Base-by-base conservation (phyloP, 2,797 vertebrate species). In the Garrulus glandarius region DNA sequence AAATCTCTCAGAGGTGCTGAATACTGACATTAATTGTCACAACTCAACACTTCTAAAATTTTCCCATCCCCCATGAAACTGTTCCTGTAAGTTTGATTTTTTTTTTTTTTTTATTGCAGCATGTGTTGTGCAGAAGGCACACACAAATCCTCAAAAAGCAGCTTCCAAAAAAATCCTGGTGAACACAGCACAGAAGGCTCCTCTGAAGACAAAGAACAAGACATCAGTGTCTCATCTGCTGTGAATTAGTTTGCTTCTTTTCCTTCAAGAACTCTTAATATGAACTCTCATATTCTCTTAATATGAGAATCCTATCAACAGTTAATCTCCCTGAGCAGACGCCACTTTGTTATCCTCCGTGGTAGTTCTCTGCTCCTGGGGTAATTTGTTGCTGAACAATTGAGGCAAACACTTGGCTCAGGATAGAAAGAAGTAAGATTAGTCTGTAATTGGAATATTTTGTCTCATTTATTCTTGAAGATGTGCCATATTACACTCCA, bases 381-480 rank as follows among this genome's bases (percentile, higher is more conserved):
- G 95, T 96, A 96, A 97, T 97, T 96, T 96, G 91, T 90, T 94
- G 93, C 96, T 96, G 96, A 98, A 96, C 52, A 75, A 96, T 88
- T 95, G 95, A 97, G 96, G 97, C 90, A 96, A 97, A 97, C 67
- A 72, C 92, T 97, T 97, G 98, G 97, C 96, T 67, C 76, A 85
- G 92, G 96, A 95, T 41, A 69, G 95, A 96, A 94, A 94, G 92
- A 86, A 93, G 95, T 89, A 74, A 97, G 94, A 97, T 95, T 89
- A 93, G 74, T 63, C 92, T 89, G 90, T 98, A 97, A 98, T 95
- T 98, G 97, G 96, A 97, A 98, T 97, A 98, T 98, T 98, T 97
- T 97, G 95, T 98, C 97, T 98, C 97, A 95, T 98, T 98, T 98
- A 97, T 98, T 98, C 97, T 97, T 98, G 98, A 98, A 95, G 96